A percentile compares a stretch with the other conserved stretches of the same genome.
Evolutionary conservation across 2,797 vertebrate species (phyloP).

Genomic region (Hyperoplus immaculatus): DNA sequence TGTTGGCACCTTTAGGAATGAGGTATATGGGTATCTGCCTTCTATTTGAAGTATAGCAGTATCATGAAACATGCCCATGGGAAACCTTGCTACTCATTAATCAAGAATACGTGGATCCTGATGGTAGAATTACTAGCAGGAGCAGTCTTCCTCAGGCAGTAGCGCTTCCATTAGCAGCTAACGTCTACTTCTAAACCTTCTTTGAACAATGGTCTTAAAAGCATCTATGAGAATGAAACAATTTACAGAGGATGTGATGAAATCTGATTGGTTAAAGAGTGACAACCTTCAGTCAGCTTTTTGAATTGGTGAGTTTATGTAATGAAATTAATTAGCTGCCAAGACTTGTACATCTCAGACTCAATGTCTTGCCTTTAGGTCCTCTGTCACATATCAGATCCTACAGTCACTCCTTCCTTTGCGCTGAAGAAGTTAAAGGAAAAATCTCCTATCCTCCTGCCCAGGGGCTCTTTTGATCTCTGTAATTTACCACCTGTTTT

Average conservation of each 20-base stretch:
- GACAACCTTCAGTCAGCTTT: too few species aligned
- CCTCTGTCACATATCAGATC: background rate
- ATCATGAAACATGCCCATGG: background rate
- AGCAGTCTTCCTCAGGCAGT: background rate
- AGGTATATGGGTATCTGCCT: constrained; percentile 12
- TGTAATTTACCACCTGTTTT: background rate
- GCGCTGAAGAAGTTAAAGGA: background rate
- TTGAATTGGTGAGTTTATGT: background rate
- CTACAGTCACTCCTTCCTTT: background rate
- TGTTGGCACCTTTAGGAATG: background rate
- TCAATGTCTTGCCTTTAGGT: too few species aligned
- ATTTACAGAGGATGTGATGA: too few species aligned
- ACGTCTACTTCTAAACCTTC: background rate
- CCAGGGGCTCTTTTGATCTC: background rate
- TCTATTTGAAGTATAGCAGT: background rate
- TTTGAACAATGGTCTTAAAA: too few species aligned
- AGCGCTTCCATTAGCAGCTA: background rate
- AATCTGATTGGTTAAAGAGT: too few species aligned
- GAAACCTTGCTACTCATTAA: background rate
- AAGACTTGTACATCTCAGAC: too few species aligned
- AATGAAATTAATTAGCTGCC: background rate
- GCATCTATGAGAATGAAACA: too few species aligned
- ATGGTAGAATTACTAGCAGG: background rate
- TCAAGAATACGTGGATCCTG: background rate
- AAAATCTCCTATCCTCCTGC: background rate